phyloP scores from a whole-genome alignment of 2,797 vertebrate species.

The Cossypha heuglini region DNA sequence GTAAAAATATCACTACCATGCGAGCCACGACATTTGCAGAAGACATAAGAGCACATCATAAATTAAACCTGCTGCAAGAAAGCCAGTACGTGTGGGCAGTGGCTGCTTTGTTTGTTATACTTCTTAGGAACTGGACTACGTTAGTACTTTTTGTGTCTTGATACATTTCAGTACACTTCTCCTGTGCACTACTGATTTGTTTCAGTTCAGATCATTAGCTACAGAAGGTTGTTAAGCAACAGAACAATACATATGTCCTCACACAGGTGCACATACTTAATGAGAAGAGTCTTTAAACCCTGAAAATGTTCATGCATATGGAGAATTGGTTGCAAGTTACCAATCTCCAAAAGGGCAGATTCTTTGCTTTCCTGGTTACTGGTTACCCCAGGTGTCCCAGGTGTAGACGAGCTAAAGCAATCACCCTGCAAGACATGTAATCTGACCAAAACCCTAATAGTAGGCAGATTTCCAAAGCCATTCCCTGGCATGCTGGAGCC shows the following conservation, averaged over 20 bases:
- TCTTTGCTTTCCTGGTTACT: neutral
- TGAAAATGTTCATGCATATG: neutral
- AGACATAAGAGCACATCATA: neutral
- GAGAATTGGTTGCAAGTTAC: neutral
- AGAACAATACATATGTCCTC: neutral
- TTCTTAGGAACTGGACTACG: neutral
- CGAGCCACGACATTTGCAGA: neutral
- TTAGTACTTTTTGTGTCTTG: neutral
- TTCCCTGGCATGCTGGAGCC: neutral
- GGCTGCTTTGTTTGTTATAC: neutral
- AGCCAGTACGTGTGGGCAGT: neutral
- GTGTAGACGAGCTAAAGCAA: neutral
- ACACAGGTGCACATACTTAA: neutral
- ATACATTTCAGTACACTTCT: neutral
- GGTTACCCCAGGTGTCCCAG: neutral
- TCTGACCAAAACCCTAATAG: neutral
- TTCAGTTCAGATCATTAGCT: neutral
- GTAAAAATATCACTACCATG: neutral
- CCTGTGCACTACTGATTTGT: neutral
- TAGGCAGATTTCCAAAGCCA: neutral
- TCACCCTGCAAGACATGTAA: neutral
- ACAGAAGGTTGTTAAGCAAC: neutral
- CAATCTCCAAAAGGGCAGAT: neutral
- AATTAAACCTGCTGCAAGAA: neutral
- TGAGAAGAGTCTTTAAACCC: neutral